Percentiles rank a stretch among this genome's conserved stretches.
Evolutionary conservation across 37 sponge, comb jelly and placozoan genomes (phyloP).

Genomic region (Bolinopsis microptera): DNA sequence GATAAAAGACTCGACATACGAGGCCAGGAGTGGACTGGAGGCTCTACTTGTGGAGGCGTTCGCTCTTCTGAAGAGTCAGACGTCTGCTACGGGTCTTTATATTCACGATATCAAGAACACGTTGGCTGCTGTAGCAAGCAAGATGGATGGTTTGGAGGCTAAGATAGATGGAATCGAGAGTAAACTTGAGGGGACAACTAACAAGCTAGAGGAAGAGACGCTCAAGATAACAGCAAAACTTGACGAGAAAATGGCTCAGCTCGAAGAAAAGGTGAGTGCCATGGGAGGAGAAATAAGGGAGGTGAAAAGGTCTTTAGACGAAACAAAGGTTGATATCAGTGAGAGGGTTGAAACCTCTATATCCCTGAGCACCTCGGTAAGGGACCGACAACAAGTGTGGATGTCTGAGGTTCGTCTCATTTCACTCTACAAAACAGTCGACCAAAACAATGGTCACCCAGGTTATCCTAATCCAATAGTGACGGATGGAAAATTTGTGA

Average conservation of each 20-base stretch:
- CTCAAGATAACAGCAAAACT: background rate
- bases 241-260: background rate
- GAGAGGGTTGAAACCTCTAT: background rate
- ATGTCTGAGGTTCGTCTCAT: background rate
- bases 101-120: background rate
- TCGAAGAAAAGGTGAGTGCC: background rate
- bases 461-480: background rate
- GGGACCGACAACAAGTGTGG: background rate
- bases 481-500: background rate
- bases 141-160: background rate
- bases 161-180: no score
- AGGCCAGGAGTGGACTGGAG: background rate
- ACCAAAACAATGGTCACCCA: background rate
- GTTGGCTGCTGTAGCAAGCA: background rate
- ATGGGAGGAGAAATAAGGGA: background rate
- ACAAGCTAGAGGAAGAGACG: background rate
- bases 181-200: no score
- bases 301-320: no score
- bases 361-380: background rate
- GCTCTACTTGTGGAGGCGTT: background rate
- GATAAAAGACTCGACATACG: background rate
- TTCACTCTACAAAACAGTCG: background rate
- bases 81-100: background rate
- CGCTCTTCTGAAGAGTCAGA: background rate
- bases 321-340: background rate